Percentiles rank a stretch among this genome's conserved stretches.
Evolutionary conservation across 2,113 vertebrate genomes (phyloP).

Genomic region (Heliornis fulica): DNA sequence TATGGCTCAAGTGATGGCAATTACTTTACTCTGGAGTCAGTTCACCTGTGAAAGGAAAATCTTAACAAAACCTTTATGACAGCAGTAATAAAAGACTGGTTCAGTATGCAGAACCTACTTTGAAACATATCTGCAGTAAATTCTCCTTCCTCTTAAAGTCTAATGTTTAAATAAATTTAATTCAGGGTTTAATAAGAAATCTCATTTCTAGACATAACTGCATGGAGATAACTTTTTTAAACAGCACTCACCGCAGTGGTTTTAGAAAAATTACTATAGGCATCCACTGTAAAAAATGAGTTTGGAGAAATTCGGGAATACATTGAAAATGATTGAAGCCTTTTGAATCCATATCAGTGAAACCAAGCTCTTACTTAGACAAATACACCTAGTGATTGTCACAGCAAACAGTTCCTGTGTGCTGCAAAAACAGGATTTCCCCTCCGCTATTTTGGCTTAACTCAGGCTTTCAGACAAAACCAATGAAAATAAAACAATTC

Average conservation of each 20-base stretch:
- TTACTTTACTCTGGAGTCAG: background rate
- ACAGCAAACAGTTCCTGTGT: background rate
- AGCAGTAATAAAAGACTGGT: background rate
- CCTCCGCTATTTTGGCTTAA: background rate
- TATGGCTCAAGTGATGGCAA: background rate
- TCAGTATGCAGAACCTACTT: background rate
- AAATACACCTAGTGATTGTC: conserved; percentile 17
- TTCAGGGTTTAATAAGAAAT: background rate
- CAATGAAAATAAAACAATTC: background rate
- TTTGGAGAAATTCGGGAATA: conserved; percentile 3
- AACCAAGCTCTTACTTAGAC: conserved; percentile 30
- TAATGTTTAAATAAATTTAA: background rate
- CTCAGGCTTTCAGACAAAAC: background rate
- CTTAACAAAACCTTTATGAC: background rate
- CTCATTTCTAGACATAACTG: conserved; percentile 10
- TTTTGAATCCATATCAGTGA: background rate
- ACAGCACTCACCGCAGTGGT: background rate
- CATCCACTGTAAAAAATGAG: conserved; percentile 13
- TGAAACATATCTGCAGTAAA: background rate
- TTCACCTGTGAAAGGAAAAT: background rate
- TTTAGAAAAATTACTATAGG: conserved; percentile 10
- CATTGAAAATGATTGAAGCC: background rate
- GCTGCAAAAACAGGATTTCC: background rate
- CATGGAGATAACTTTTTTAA: background rate
- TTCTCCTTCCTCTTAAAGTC: background rate